Conservation (phyloP, 2,888 invertebrate genomes). For the Petrolisthes manimaculis region DNA sequence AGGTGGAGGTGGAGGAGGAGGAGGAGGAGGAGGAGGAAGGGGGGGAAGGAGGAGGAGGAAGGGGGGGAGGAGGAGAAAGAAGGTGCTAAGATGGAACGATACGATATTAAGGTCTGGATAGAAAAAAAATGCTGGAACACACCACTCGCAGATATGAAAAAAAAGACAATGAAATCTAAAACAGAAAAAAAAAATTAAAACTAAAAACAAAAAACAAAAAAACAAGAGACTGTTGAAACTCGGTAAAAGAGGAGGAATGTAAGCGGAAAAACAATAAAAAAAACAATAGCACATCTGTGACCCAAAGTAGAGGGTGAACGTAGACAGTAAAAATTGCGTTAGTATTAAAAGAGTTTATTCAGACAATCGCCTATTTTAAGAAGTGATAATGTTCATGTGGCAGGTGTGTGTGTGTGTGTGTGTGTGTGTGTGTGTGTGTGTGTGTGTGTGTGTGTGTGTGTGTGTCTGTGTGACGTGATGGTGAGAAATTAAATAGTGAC, state of each 20-base stretch:
- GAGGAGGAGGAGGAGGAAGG: conserved; percentile 6
- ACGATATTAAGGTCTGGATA: background rate
- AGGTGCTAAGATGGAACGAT: too few species aligned
- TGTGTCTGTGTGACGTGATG: background rate
- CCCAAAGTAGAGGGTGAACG: too few species aligned
- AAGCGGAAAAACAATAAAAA: background rate
- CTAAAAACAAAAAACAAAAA: too few species aligned
- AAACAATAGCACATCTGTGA: too few species aligned
- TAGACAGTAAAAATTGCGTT: too few species aligned
- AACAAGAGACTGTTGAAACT: background rate
- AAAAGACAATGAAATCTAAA: background rate
- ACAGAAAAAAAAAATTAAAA: background rate
- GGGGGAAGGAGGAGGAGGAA: background rate
- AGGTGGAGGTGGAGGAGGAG: conserved; percentile 6
- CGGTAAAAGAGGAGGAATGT: background rate
- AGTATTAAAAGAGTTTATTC: too few species aligned
- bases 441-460: background rate
- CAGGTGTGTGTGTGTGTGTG: background rate
- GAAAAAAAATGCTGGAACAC: background rate
- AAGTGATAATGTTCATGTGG: background rate
- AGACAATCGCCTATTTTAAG: background rate
- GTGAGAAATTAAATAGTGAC: too few species aligned
- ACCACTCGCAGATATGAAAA: too few species aligned
- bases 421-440: background rate
- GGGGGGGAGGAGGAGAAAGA: background rate